Percentiles rank a stretch among this genome's conserved stretches.
phyloP scores from a whole-genome alignment of 2,797 vertebrate species.

The Enteromius argenteus region DNA sequence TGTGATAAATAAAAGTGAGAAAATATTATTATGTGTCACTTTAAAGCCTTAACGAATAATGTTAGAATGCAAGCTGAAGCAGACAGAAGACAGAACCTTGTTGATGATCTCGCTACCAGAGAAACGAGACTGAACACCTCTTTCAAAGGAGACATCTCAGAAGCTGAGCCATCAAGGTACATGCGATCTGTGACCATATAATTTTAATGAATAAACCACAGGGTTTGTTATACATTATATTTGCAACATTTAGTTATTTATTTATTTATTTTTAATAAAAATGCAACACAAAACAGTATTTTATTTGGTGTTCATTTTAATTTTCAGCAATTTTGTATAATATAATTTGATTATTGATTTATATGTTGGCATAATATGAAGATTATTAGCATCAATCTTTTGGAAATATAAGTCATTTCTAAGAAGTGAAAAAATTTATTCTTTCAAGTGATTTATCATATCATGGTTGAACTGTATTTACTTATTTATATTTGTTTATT shows the following conservation, averaged over 20 bases:
- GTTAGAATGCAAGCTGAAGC: constrained; percentile 94
- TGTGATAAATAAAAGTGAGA: background rate
- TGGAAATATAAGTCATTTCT: background rate
- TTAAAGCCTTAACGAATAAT: constrained; percentile 63
- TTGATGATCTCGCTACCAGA: constrained; percentile 91
- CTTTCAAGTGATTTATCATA: background rate
- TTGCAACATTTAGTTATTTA: background rate
- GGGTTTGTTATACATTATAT: background rate
- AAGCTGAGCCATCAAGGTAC: constrained; percentile 88
- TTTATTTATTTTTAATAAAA: background rate
- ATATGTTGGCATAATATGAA: background rate
- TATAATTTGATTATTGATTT: background rate
- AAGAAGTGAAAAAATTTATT: background rate
- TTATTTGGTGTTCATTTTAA: background rate
- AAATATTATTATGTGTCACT: background rate
- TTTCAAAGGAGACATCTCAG: constrained; percentile 85
- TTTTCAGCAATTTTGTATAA: background rate
- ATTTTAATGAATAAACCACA: background rate
- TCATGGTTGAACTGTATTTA: background rate
- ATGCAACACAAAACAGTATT: background rate
- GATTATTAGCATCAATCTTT: background rate
- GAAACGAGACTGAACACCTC: constrained; percentile 89
- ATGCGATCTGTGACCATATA: background rate
- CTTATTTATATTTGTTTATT: background rate
- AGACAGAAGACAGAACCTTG: constrained; percentile 91